Percentiles rank a stretch among this genome's conserved stretches.
phyloP scores from a whole-genome alignment of 2,113 vertebrate species.

The Atherinomorus stipes region DNA sequence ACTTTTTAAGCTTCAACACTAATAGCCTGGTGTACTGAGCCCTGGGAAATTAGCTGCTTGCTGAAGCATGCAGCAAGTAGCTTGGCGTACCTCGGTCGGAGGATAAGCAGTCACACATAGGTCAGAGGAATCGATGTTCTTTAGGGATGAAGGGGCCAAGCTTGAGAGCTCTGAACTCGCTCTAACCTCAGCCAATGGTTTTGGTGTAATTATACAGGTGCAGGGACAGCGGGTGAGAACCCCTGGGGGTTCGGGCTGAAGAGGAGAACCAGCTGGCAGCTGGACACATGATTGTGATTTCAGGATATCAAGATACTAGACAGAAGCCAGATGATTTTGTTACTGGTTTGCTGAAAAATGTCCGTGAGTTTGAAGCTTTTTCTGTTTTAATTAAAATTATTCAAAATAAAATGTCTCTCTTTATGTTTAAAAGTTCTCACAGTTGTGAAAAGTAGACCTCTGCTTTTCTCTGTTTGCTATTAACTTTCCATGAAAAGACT shows the following conservation, averaged over 20 bases:
- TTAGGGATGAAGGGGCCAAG: slow-evolving; percentile 50
- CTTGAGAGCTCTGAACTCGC: slow-evolving; percentile 60
- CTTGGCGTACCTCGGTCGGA: slow-evolving; percentile 37
- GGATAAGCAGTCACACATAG: slow-evolving; percentile 65
- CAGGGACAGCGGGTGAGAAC: slow-evolving; percentile 21
- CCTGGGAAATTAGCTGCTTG: slow-evolving; percentile 76
- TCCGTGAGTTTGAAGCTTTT: background rate
- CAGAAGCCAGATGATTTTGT: background rate
- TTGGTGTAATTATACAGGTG: slow-evolving; percentile 48
- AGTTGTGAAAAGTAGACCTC: too few species aligned
- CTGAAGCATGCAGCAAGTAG: slow-evolving; percentile 58
- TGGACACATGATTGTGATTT: background rate
- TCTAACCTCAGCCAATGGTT: slow-evolving; percentile 50
- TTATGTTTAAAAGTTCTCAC: too few species aligned
- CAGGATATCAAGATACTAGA: background rate
- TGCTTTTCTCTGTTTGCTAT: too few species aligned
- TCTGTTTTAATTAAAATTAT: background rate
- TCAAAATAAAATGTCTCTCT: too few species aligned
- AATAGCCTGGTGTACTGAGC: slow-evolving; percentile 64
- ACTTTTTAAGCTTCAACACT: slow-evolving; percentile 68
- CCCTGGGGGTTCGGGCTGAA: slow-evolving; percentile 1
- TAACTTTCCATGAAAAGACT: too few species aligned
- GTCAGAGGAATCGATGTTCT: slow-evolving; percentile 75
- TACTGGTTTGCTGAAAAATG: background rate
- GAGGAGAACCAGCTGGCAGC: too few species aligned